Evolutionary conservation across 30 jellyfish, hydroid and myxozoan genomes (phyloP).

Genomic region (Hydractinia symbiolongicarpus): DNA sequence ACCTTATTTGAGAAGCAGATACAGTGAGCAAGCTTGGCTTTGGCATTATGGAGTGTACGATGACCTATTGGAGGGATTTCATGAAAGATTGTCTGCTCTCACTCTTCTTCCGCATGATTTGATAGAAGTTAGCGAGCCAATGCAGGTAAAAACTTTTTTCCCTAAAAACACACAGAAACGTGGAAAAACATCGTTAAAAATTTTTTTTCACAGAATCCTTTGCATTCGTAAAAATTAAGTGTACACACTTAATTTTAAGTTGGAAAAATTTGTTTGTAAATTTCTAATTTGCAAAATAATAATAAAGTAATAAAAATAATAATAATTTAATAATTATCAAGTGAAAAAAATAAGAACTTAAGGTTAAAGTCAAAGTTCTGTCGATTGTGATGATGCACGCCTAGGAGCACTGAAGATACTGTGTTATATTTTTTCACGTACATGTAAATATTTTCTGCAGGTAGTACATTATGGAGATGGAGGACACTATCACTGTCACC

Average conservation of each 20-base stretch:
- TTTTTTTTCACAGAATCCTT: no score
- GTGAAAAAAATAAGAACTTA: no score
- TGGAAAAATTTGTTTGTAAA: no score
- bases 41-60: conserved; percentile 65
- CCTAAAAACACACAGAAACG: neutral
- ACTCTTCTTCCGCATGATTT: conserved; percentile 57
- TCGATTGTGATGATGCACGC: no score
- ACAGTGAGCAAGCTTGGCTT: conserved; percentile 77
- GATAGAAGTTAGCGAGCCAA: conserved; percentile 82
- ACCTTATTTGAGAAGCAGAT: conserved; percentile 57
- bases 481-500: conserved; percentile 88
- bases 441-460: conserved; percentile 7
- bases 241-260: no score
- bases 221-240: no score
- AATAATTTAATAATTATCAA: no score
- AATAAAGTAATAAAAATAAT: no score
- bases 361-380: no score
- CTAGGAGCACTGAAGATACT: no score
- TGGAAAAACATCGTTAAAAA: neutral
- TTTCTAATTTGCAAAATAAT: no score
- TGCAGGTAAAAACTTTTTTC: conserved; percentile 47
- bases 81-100: conserved; percentile 46
- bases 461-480: conserved; percentile 61
- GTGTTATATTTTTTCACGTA: no score
- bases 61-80: conserved; percentile 49